These are phyloP conservation scores for Geophilus truncorum DNA, from an alignment of 2,888 invertebrate species.

Conservation along the genomic window DNA sequence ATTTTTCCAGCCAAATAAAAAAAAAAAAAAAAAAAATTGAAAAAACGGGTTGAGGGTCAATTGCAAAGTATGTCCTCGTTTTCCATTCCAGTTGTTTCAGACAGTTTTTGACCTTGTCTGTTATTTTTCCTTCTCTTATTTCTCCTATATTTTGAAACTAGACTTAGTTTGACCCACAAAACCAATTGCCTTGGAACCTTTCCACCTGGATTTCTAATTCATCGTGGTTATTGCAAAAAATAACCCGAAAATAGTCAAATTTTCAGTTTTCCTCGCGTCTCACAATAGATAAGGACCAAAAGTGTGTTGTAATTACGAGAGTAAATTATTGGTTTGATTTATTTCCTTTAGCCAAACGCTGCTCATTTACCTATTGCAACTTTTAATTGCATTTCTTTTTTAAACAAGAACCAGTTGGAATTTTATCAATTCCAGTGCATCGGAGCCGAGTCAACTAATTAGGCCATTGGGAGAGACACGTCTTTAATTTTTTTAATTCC, in stretches of 20 bases:
- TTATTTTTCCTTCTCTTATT: constrained; percentile 18
- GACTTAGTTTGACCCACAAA: constrained; percentile 3
- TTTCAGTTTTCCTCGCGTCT: not conserved
- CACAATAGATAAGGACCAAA: no score
- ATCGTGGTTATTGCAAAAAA: not conserved
- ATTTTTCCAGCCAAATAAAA: no score
- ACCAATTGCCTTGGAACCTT: constrained; percentile 14
- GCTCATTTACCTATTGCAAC: not conserved
- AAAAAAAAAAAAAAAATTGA: not conserved
- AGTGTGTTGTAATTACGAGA: no score
- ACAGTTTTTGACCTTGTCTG: constrained; percentile 16
- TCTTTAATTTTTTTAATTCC: not conserved
- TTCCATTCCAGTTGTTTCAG: constrained; percentile 11
- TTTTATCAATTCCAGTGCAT: not conserved
- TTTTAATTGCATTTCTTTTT: constrained; percentile 3
- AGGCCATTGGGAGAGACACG: not conserved
- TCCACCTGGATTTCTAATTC: not conserved
- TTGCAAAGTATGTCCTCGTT: constrained; percentile 16
- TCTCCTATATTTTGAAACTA: constrained; percentile 1
- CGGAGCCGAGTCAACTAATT: not conserved
- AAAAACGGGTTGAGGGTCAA: constrained; percentile 11
- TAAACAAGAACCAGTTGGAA: not conserved
- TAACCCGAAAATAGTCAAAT: not conserved
- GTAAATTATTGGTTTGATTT: no score
- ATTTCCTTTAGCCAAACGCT: not conserved